Conservation (phyloP, 2,888 invertebrate genomes). For the Agrenia bidenticulata region DNA sequence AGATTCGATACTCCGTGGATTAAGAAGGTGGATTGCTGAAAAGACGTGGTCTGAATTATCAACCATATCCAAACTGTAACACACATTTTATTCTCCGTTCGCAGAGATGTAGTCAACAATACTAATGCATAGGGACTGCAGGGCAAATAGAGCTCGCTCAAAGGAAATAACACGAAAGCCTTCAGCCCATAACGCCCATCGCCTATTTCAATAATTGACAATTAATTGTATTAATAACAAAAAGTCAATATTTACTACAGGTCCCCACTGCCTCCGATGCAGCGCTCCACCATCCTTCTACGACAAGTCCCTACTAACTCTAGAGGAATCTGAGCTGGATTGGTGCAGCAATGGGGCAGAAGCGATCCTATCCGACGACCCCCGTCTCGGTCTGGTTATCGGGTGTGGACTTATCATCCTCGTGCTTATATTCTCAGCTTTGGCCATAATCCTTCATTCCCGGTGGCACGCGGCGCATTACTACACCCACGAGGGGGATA, state of each 20-base stretch:
- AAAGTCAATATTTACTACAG: slow-evolving; percentile 20
- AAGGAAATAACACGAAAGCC: too few species aligned
- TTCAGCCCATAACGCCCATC: too few species aligned
- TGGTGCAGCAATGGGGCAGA: slow-evolving; percentile 60
- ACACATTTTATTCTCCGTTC: too few species aligned
- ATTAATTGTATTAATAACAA: too few species aligned
- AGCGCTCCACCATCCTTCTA: slow-evolving; percentile 63
- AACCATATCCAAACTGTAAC: too few species aligned
- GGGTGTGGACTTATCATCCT: slow-evolving; percentile 62
- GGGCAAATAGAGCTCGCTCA: too few species aligned
- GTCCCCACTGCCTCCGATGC: slow-evolving; percentile 60
- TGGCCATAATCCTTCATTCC: slow-evolving; percentile 60
- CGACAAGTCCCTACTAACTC: slow-evolving; percentile 57
- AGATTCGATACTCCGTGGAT: too few species aligned
- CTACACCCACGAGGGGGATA: slow-evolving; percentile 76
- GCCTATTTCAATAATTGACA: too few species aligned
- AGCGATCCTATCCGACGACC: slow-evolving; percentile 59
- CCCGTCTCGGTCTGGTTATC: slow-evolving; percentile 61
- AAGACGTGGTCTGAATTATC: too few species aligned
- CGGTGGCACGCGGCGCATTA: slow-evolving; percentile 69
- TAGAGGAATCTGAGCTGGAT: slow-evolving; percentile 57
- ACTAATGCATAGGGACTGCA: too few species aligned
- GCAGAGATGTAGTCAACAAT: too few species aligned
- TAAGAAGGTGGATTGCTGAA: too few species aligned
- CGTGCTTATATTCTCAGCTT: slow-evolving; percentile 59